Percentiles rank a stretch among this genome's conserved stretches.
Evolutionary conservation across 35 echinoderm and acorn worm genomes (phyloP).

Genomic region (Lytechinus variegatus): DNA sequence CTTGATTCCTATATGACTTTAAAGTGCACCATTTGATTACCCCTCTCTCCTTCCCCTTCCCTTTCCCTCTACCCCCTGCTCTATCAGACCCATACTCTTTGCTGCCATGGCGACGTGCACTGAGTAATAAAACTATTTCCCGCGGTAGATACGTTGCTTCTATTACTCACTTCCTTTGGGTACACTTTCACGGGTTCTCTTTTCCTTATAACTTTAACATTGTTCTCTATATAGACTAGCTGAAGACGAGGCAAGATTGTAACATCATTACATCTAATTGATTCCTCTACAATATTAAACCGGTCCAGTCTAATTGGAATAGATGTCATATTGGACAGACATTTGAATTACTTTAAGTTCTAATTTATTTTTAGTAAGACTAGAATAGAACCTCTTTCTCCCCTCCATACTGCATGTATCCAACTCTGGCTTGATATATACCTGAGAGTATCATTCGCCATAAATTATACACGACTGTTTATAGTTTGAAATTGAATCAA

Average conservation of each 20-base stretch:
- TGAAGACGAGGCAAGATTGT: not conserved
- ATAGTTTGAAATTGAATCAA: too few relatives aligned
- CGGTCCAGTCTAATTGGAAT: too few relatives aligned
- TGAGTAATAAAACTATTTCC: slow-evolving; percentile 45
- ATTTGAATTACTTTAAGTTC: too few relatives aligned
- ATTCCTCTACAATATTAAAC: not conserved
- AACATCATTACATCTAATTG: not conserved
- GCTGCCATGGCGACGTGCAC: slow-evolving; percentile 24
- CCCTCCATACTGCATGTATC: too few relatives aligned
- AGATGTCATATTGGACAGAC: too few relatives aligned
- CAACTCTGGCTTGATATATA: too few relatives aligned
- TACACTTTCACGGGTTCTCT: not conserved
- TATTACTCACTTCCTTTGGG: slow-evolving; percentile 53
- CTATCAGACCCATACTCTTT: not conserved
- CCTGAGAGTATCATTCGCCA: too few relatives aligned
- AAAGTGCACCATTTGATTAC: not conserved
- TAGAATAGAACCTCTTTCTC: too few relatives aligned
- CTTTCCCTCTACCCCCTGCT: slow-evolving; percentile 15
- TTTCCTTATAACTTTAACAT: not conserved
- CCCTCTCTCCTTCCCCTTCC: slow-evolving; percentile 8
- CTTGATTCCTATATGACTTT: not conserved
- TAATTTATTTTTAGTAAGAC: too few relatives aligned
- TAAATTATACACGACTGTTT: too few relatives aligned
- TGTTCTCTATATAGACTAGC: not conserved
- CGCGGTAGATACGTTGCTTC: not conserved